Percentiles rank a stretch among this genome's conserved stretches.
Conservation (phyloP, 2,113 vertebrate species). For the Otolemur garnettii region DNA sequence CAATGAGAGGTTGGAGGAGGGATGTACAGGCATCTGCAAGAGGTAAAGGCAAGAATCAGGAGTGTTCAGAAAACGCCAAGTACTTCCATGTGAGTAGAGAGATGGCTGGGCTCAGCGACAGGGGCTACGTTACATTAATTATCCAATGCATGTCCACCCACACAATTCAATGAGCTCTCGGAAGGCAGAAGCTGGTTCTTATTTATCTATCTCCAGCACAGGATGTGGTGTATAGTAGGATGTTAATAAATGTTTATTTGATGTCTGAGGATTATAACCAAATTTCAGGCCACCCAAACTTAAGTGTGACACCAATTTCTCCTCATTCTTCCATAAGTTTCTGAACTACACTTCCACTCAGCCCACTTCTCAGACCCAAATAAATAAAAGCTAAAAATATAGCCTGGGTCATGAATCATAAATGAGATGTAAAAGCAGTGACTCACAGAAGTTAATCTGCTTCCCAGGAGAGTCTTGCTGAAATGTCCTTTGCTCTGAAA, state of each 20-base stretch:
- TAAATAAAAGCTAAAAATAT: slow-evolving; percentile 85
- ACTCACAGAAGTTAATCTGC: slow-evolving; percentile 86
- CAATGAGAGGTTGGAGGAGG: not conserved
- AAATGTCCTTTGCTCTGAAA: slow-evolving; percentile 62
- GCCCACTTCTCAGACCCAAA: slow-evolving; percentile 77
- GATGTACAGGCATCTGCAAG: not conserved
- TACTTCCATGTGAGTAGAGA: not conserved
- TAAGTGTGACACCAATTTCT: not conserved
- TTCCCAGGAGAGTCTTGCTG: slow-evolving; percentile 79
- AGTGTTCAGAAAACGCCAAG: not conserved
- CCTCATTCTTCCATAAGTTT: slow-evolving; percentile 42
- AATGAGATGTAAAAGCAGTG: slow-evolving; percentile 84
- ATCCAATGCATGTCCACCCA: not conserved
- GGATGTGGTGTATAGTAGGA: not conserved
- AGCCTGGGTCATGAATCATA: slow-evolving; percentile 81
- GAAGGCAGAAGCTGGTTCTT: not conserved
- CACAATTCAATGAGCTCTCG: not conserved
- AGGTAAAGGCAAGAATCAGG: not conserved
- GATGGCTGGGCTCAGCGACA: not conserved
- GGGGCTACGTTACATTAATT: no score
- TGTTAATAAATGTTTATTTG: not conserved
- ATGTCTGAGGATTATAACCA: not conserved
- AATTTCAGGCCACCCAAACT: not conserved
- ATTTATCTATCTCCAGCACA: not conserved
- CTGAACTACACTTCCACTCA: slow-evolving; percentile 73